These are phyloP conservation scores for Scaptomyza polygonia DNA, from an alignment of 2,888 invertebrate species.

Conservation along the genomic window DNA sequence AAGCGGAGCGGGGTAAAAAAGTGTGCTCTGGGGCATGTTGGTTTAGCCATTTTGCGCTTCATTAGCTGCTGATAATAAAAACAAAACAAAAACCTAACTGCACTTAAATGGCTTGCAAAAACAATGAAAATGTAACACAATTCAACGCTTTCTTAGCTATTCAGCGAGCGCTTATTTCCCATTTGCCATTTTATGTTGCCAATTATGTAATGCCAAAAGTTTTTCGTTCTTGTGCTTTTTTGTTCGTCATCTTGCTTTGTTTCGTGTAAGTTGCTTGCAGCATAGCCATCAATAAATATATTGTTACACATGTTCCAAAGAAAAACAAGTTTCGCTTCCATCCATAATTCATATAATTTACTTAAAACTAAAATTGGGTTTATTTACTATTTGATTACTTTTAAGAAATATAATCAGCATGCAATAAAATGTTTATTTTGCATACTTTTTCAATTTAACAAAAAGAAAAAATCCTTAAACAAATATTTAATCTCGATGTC, in stretches of 20 bases:
- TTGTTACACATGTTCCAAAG: conserved; percentile 43
- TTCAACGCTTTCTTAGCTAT: neutral
- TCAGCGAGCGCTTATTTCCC: neutral
- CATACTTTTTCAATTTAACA: too few species aligned
- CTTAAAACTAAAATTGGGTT: too few species aligned
- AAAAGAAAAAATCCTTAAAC: too few species aligned
- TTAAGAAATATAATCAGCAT: neutral
- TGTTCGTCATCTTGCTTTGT: conserved; percentile 30
- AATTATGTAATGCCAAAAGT: conserved; percentile 68
- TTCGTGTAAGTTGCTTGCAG: conserved; percentile 29
- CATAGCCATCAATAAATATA: conserved; percentile 71
- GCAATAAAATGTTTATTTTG: too few species aligned
- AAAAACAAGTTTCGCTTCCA: conserved; percentile 43
- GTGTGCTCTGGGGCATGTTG: conserved; percentile 3
- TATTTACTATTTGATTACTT: too few species aligned
- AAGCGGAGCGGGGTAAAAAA: neutral
- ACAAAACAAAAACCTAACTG: conserved; percentile 1
- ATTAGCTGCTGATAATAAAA: conserved; percentile 53
- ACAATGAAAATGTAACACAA: conserved; percentile 29
- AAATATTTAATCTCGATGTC: too few species aligned
- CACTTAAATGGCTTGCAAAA: conserved; percentile 10
- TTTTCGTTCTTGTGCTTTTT: conserved; percentile 31
- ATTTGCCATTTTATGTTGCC: conserved; percentile 43
- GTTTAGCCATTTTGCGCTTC: conserved; percentile 66
- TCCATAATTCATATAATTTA: too few species aligned